These are phyloP conservation scores for Ianthella basta DNA, from an alignment of 37 sponge, comb jelly and placozoan species.

Conservation along the genomic window DNA sequence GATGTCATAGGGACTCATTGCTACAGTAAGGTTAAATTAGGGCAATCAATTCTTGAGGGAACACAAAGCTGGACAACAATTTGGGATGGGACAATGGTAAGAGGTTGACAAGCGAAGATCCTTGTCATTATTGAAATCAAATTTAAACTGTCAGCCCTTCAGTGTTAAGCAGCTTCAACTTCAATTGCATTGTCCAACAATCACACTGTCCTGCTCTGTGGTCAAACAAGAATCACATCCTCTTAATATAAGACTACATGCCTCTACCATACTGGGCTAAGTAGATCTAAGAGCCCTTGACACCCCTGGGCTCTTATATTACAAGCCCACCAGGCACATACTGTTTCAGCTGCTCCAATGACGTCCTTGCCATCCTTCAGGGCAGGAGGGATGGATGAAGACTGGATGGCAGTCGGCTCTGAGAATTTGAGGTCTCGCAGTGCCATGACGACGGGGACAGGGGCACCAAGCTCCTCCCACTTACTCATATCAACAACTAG, in stretches of 20 bases:
- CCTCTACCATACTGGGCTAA: too few species aligned
- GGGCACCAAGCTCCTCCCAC: constrained; percentile 78
- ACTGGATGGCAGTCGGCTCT: constrained; percentile 89
- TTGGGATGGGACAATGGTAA: too few species aligned
- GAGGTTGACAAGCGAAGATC: too few species aligned
- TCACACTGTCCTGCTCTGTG: neutral
- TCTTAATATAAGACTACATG: neutral
- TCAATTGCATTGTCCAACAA: neutral
- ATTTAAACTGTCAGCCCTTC: too few species aligned
- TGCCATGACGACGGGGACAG: constrained; percentile 60
- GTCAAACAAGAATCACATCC: neutral
- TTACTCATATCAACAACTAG: constrained; percentile 41
- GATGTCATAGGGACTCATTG: too few species aligned
- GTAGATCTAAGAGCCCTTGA: too few species aligned
- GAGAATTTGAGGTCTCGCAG: constrained; percentile 73
- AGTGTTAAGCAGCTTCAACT: too few species aligned
- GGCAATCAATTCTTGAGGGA: too few species aligned
- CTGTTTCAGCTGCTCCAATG: constrained; percentile 98
- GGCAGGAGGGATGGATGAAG: constrained; percentile 76
- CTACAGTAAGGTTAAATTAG: too few species aligned
- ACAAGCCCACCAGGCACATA: constrained; percentile 21
- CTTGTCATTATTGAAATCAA: too few species aligned
- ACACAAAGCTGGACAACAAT: too few species aligned
- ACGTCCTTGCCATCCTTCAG: constrained; percentile 65
- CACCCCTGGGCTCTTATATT: too few species aligned